Conservation (phyloP, 2,113 vertebrate genomes). For the Lamprologus tigripictilis region DNA sequence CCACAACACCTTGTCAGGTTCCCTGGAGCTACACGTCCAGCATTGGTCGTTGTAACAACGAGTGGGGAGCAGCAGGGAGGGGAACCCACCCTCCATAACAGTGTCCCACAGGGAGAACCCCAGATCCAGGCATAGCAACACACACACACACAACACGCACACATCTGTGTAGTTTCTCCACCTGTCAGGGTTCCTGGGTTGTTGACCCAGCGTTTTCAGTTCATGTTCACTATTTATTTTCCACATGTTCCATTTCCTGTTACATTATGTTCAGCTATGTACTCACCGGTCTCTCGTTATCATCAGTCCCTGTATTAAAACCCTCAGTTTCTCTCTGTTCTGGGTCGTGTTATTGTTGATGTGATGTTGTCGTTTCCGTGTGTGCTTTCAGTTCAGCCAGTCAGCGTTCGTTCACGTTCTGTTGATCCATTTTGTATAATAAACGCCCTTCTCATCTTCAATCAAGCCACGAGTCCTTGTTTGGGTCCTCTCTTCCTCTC, state of each 20-base stretch:
- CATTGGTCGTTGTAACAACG: background rate
- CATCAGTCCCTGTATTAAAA: background rate
- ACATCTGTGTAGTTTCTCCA: background rate
- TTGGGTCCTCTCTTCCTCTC: background rate
- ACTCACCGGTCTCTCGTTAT: rapidly evolving
- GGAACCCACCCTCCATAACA: background rate
- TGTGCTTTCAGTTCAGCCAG: background rate
- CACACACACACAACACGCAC: background rate
- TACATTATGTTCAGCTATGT: background rate
- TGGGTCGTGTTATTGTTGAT: background rate
- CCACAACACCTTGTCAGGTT: background rate
- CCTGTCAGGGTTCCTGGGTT: background rate
- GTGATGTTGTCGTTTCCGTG: background rate
- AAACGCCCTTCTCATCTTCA: background rate
- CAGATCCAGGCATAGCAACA: background rate
- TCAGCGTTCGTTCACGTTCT: background rate
- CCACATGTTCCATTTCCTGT: background rate
- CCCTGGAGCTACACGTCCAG: background rate
- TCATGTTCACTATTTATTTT: background rate
- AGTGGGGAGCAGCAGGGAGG: background rate
- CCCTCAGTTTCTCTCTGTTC: background rate
- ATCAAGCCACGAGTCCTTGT: background rate
- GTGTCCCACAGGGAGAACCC: background rate
- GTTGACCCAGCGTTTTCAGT: background rate
- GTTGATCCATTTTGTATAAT: background rate